These are phyloP conservation scores for Hipparchia sbordonii DNA, from an alignment of 2,888 invertebrate species.

Conservation along the genomic window DNA sequence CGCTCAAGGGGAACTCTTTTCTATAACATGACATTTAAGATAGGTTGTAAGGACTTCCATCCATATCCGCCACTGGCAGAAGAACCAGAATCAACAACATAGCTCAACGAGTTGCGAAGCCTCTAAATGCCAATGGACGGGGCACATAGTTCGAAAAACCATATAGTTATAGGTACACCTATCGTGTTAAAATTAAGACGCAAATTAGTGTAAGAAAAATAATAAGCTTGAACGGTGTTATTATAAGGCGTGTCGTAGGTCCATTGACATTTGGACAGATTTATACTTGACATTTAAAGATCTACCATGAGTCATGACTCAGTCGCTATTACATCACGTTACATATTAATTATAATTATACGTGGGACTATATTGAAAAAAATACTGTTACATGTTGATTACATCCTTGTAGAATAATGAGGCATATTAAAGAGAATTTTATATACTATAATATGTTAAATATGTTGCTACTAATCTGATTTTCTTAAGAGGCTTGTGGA, in stretches of 20 bases:
- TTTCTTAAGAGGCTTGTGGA: no score
- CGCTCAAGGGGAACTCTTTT: no score
- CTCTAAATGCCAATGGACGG: no score
- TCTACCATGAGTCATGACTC: neutral
- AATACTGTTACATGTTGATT: neutral
- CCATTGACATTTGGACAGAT: slow-evolving; percentile 20
- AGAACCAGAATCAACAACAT: no score
- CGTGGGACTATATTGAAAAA: neutral
- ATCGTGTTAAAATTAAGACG: neutral
- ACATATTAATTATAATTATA: neutral
- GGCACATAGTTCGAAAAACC: no score
- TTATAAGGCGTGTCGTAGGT: slow-evolving; percentile 1
- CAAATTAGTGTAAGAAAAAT: neutral
- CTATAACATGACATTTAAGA: no score
- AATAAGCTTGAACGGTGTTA: neutral
- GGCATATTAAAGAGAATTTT: neutral
- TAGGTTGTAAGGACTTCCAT: no score
- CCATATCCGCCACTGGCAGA: no score
- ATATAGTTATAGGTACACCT: no score
- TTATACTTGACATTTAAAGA: slow-evolving; percentile 20
- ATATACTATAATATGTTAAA: neutral
- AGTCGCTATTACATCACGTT: slow-evolving; percentile 14
- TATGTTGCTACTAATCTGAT: no score
- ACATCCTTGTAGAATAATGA: slow-evolving; percentile 12
- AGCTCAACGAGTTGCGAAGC: no score